Conservation (phyloP, 2,888 invertebrate genomes). For the Xylophagus ater region DNA sequence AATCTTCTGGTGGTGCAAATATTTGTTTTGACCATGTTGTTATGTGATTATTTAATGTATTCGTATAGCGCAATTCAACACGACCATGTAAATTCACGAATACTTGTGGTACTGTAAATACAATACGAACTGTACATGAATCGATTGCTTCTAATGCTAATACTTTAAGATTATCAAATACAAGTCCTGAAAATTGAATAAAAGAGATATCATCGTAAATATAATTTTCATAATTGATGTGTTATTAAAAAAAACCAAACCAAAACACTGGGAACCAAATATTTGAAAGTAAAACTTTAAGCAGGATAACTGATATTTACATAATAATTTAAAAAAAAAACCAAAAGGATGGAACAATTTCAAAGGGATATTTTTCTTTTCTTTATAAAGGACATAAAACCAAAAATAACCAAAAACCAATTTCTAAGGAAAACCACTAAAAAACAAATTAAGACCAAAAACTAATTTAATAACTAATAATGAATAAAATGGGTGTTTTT, state of each 20-base stretch:
- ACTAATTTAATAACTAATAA: constrained; percentile 1
- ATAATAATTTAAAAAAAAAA: too few species aligned
- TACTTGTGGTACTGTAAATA: constrained; percentile 70
- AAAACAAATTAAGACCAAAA: constrained; percentile 1
- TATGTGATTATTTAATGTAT: constrained; percentile 57
- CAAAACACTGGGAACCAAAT: too few species aligned
- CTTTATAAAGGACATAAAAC: too few species aligned
- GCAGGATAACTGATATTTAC: too few species aligned
- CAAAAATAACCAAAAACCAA: too few species aligned
- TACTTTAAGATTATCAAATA: constrained; percentile 33
- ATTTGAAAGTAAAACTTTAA: too few species aligned
- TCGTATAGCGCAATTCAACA: constrained; percentile 77
- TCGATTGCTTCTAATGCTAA: constrained; percentile 63
- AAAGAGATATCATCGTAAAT: too few species aligned
- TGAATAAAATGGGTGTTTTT: constrained; percentile 3
- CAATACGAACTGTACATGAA: constrained; percentile 64
- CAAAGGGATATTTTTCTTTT: too few species aligned
- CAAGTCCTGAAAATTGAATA: constrained; percentile 13
- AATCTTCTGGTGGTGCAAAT: constrained; percentile 75
- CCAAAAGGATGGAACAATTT: too few species aligned
- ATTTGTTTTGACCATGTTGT: constrained; percentile 73
- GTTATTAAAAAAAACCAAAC: too few species aligned
- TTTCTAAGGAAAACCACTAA: background rate
- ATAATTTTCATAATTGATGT: too few species aligned
- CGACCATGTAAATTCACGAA: constrained; percentile 78